Conservation (phyloP, 2,888 invertebrate species). For the Drosophila demipolita region DNA sequence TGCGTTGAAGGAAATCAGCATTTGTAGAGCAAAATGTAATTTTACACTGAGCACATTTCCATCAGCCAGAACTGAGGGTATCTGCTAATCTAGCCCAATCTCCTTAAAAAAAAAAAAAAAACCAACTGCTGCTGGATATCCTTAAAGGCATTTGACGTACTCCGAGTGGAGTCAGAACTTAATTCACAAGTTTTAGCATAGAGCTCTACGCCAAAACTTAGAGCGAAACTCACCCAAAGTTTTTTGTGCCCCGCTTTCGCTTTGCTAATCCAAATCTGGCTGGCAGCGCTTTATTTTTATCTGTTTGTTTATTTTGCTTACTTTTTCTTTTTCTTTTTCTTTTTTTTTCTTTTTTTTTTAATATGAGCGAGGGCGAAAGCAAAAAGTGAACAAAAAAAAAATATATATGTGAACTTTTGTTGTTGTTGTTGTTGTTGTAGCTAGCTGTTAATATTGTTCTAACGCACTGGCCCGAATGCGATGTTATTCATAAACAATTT, state of each 20-base stretch:
- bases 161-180: constrained; percentile 23
- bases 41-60: background rate
- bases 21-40: background rate
- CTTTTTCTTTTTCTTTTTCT: background rate
- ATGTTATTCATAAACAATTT: constrained; percentile 68
- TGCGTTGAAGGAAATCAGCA: background rate
- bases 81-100: background rate
- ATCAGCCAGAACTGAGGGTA: background rate
- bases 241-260: background rate
- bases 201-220: constrained; percentile 42
- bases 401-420: constrained; percentile 14
- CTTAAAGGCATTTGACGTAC: constrained; percentile 6
- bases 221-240: background rate
- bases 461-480: constrained; percentile 62
- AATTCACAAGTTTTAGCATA: constrained; percentile 43
- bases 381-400: background rate
- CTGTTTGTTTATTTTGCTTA: constrained; percentile 15
- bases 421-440: constrained; percentile 3
- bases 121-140: constrained; percentile 4
- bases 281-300: constrained; percentile 18
- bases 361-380: background rate
- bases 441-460: constrained; percentile 51
- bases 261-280: constrained; percentile 19
- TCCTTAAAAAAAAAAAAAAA: background rate
- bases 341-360: background rate